phyloP scores from a whole-genome alignment of 2,113 vertebrate genomes.

The Chelonoidis abingdonii region DNA sequence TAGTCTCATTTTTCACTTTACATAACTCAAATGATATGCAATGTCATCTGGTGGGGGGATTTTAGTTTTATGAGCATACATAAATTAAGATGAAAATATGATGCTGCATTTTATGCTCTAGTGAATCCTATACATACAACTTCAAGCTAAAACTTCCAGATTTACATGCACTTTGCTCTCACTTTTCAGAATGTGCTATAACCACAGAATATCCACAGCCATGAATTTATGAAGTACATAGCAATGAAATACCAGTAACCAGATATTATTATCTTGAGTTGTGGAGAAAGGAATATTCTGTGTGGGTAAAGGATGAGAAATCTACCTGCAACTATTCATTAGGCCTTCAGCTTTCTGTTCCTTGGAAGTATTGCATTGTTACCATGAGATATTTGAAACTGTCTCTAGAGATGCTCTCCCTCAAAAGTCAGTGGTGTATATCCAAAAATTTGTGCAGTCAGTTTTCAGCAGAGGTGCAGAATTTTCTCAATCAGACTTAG shows the following conservation, averaged over 20 bases:
- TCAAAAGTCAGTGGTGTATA: neutral
- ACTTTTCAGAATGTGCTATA: slow-evolving; percentile 6
- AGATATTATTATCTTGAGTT: neutral
- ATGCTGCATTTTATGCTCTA: neutral
- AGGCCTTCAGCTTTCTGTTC: neutral
- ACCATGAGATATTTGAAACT: neutral
- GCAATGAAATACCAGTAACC: neutral
- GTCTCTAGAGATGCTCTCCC: neutral
- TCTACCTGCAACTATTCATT: neutral
- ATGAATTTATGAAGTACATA: neutral
- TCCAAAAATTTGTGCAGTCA: neutral
- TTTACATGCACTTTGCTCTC: neutral
- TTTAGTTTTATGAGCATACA: neutral
- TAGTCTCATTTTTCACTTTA: neutral
- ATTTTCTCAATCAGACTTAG: neutral
- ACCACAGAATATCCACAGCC: too few species aligned
- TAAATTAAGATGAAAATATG: neutral
- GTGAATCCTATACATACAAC: slow-evolving; percentile 1
- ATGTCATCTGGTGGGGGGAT: rapidly evolving
- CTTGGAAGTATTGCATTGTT: neutral
- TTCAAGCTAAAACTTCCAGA: neutral
- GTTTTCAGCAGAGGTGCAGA: neutral
- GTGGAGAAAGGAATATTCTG: neutral
- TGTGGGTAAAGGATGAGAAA: neutral
- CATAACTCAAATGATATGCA: neutral